These are phyloP conservation scores for Lepidochitona cinerea DNA, from an alignment of 2,888 invertebrate species.

Conservation along the genomic window DNA sequence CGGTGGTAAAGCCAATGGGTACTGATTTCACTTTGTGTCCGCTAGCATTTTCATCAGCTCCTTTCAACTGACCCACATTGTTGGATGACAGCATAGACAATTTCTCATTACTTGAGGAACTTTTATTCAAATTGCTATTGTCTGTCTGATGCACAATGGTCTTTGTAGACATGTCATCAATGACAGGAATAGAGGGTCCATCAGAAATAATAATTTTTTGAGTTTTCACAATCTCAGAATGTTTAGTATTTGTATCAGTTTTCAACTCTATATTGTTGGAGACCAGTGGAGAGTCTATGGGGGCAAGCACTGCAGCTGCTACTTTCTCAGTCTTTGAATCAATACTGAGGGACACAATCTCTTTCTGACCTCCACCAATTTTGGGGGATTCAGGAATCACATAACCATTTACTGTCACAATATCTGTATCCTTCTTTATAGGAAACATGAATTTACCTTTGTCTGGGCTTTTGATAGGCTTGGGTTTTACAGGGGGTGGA, in stretches of 20 bases:
- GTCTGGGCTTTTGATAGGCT: background rate
- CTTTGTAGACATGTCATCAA: background rate
- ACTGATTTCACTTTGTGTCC: background rate
- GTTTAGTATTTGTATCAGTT: background rate
- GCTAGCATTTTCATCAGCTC: background rate
- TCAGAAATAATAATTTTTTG: background rate
- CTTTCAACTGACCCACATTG: too few relatives aligned
- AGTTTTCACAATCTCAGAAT: background rate
- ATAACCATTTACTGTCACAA: background rate
- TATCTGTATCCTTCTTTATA: background rate
- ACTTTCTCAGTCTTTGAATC: background rate
- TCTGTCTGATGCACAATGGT: background rate
- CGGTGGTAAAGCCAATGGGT: background rate
- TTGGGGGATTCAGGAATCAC: background rate
- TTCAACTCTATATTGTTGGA: background rate
- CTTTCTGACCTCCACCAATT: background rate
- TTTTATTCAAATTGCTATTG: background rate
- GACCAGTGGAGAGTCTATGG: background rate
- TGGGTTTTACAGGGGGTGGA: constrained; percentile 4
- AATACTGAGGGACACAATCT: background rate
- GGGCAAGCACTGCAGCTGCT: background rate
- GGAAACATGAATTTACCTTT: background rate
- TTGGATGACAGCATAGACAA: background rate
- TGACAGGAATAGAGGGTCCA: background rate
- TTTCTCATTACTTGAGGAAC: background rate